Percentiles rank a stretch among this genome's conserved stretches.
These are phyloP conservation scores for Branchellion lobata DNA, from an alignment of 2,888 invertebrate genomes.

Conservation along the genomic window DNA sequence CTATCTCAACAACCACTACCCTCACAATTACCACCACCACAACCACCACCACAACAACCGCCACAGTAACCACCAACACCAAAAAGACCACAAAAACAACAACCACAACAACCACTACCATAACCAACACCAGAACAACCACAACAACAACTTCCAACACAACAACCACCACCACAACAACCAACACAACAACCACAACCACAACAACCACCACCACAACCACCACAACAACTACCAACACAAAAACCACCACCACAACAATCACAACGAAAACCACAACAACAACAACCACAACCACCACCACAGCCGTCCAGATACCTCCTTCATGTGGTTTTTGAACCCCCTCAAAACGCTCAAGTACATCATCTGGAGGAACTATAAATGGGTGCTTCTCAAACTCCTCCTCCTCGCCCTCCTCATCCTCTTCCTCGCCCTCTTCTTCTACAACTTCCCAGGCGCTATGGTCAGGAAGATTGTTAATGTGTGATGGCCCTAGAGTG, in stretches of 20 bases:
- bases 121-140: no score
- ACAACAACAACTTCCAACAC: no score
- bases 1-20: no score
- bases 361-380: constrained; percentile 53
- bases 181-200: no score
- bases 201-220: constrained; percentile 7
- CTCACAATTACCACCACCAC: no score
- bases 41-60: no score
- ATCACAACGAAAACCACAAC: constrained; percentile 12
- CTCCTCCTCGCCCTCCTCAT: constrained; percentile 48
- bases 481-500: neutral
- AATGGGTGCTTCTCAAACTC: constrained; percentile 51
- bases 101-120: no score
- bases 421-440: constrained; percentile 49
- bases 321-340: constrained; percentile 53
- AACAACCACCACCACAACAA: no score
- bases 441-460: constrained; percentile 51
- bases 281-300: no score
- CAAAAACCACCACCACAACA: no score
- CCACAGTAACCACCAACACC: no score
- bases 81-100: no score
- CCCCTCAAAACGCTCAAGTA: constrained; percentile 52
- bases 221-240: neutral
- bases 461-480: constrained; percentile 47
- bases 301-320: constrained; percentile 52